Evolutionary conservation across 2,888 invertebrate species (phyloP), one percentile per base, ranked within the genome.

Genomic region (Xestia xanthographa): DNA sequence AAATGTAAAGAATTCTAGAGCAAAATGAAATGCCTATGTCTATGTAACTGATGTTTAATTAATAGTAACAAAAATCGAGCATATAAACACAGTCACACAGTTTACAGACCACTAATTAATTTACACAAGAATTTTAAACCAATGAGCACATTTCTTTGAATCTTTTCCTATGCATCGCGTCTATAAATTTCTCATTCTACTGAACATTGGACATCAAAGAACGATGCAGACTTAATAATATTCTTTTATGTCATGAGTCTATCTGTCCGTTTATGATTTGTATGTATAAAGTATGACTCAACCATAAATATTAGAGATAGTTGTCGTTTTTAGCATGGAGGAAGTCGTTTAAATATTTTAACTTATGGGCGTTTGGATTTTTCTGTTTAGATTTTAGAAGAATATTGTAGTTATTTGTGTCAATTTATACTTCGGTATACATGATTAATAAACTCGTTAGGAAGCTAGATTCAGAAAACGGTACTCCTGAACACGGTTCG

Each of bases 141-240:
- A 73, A 66, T 77, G 70, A 53, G 65, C 73, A 66, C 29, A 14
- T 75, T 81, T 81, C 77, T 81, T 81, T 80, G 76, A 80, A 76
- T 77, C 12, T 82, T 79, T 82, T 77, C 63, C 41, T 53, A 50
- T 69, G 75, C 74, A 69, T 53, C 78, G 77, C 34, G 67, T 76
- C 81, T 76, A 78, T 76, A 66, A 66, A 60, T 83, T 81, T 67
- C 34, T 71, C 87, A 82, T 77, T 83, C 83, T 72, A 53, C 48
- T 83, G 80, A 79, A 79, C 82, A 84, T 69, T 3, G 60, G 50
- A 84, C 80, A 78, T 88, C 84, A 88, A 87, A 88, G 87, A 62
- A 60, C 67, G 38, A 58, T 82, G n/a, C 26, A 67, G 70, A 80
- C 65, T 76, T 80, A 75, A 75, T 78, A 48, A 79, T 88, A 67